A percentile compares a stretch with the other conserved stretches of the same genome.
These are phyloP conservation scores for Phyllostomus discolor DNA, from an alignment of 2,113 vertebrate genomes.

Conservation along the genomic window DNA sequence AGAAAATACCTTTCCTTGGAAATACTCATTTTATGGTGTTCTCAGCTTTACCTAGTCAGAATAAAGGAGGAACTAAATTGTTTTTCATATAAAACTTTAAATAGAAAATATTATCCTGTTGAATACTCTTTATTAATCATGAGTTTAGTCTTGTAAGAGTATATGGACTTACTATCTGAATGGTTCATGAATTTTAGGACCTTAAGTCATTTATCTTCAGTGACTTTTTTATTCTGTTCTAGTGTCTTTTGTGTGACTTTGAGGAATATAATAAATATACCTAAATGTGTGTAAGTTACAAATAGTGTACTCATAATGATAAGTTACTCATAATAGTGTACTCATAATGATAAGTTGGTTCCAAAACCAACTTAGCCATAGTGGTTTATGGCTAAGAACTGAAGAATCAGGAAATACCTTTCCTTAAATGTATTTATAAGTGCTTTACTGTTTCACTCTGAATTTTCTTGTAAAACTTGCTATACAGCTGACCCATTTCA, in stretches of 20 bases:
- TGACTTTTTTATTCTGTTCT: neutral
- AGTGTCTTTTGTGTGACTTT: neutral
- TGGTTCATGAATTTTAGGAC: conserved; percentile 15
- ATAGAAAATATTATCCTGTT: neutral
- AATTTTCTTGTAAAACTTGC: neutral
- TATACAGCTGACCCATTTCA: neutral
- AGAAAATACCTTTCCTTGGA: neutral
- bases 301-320: neutral
- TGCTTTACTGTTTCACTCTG: neutral
- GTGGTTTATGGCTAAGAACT: neutral
- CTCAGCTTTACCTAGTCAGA: neutral
- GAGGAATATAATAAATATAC: neutral
- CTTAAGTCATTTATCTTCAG: neutral
- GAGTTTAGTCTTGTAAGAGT: neutral
- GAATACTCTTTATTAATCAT: neutral
- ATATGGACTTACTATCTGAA: neutral
- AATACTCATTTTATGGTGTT: neutral
- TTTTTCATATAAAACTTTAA: conserved; percentile 26
- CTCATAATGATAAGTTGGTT: neutral
- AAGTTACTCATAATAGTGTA: neutral
- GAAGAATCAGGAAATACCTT: neutral
- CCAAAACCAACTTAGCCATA: too few species aligned
- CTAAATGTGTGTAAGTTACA: neutral
- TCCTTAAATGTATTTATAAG: neutral
- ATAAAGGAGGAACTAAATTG: neutral